Evolutionary conservation across 2,888 invertebrate species (phyloP).

Genomic region (Corbicula japonica): DNA sequence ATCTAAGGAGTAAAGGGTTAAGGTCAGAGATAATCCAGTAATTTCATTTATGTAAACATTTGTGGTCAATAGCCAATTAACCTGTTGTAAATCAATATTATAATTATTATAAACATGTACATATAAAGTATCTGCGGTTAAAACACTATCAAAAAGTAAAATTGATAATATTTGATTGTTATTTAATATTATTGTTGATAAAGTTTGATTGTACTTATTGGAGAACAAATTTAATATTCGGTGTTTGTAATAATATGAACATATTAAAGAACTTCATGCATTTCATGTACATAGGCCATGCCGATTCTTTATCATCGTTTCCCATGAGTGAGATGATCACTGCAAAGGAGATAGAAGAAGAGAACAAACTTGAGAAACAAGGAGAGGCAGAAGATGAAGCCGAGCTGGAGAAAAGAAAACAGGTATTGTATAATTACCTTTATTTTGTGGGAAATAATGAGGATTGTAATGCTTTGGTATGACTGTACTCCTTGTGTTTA

Average conservation of each 20-base stretch:
- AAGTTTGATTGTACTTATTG: not conserved
- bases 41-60: too few relatives aligned
- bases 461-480: not conserved
- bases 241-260: not conserved
- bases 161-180: too few relatives aligned
- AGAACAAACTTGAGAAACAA: slow-evolving; percentile 47
- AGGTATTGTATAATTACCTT: slow-evolving; percentile 34
- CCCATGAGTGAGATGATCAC: slow-evolving; percentile 40
- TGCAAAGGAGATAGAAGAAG: slow-evolving; percentile 44
- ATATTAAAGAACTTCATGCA: not conserved
- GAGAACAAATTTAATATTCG: not conserved
- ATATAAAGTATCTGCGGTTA: too few relatives aligned
- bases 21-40: too few relatives aligned
- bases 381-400: slow-evolving; percentile 43
- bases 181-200: not conserved
- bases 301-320: not conserved
- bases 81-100: too few relatives aligned
- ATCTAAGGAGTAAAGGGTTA: too few relatives aligned
- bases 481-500: not conserved
- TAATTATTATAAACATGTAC: too few relatives aligned
- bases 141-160: too few relatives aligned
- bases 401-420: slow-evolving; percentile 47
- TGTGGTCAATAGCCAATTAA: too few relatives aligned
- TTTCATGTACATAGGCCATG: not conserved
- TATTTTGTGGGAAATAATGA: not conserved